These are phyloP conservation scores for Terrapene triunguis DNA, from an alignment of 2,113 vertebrate species.

Conservation along the genomic window DNA sequence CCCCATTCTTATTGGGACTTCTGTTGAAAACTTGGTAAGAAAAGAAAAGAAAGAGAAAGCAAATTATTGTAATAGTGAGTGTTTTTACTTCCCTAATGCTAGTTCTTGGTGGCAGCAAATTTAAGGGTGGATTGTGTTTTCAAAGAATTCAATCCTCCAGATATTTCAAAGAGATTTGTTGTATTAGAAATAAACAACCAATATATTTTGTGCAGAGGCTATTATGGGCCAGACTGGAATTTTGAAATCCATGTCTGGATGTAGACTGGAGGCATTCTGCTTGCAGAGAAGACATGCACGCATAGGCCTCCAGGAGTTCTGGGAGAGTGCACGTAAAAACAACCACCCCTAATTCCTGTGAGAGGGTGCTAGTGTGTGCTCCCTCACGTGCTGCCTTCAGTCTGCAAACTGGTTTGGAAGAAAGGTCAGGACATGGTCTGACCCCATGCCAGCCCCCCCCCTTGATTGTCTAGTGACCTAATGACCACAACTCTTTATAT, in stretches of 20 bases:
- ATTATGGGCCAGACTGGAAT: background rate
- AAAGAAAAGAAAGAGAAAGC: background rate
- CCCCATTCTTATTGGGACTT: background rate
- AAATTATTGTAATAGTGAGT: background rate
- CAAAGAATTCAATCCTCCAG: background rate
- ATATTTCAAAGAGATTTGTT: background rate
- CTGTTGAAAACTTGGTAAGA: background rate
- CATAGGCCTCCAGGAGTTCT: background rate
- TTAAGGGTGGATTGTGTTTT: background rate
- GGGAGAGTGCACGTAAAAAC: background rate
- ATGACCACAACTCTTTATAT: background rate
- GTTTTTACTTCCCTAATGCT: background rate
- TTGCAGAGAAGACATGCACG: background rate
- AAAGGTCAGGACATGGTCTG: background rate
- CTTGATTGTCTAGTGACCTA: background rate
- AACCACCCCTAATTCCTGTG: background rate
- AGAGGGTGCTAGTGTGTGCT: background rate
- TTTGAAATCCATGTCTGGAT: background rate
- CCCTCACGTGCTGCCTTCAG: background rate
- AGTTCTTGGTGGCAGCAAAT: background rate
- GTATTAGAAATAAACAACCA: background rate
- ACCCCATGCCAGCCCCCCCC: background rate
- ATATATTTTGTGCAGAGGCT: background rate
- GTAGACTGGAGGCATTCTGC: accelerated
- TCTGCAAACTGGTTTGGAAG: background rate